Conservation (phyloP, 64 coral and sea anemone genomes). For the Porites australiensis region DNA sequence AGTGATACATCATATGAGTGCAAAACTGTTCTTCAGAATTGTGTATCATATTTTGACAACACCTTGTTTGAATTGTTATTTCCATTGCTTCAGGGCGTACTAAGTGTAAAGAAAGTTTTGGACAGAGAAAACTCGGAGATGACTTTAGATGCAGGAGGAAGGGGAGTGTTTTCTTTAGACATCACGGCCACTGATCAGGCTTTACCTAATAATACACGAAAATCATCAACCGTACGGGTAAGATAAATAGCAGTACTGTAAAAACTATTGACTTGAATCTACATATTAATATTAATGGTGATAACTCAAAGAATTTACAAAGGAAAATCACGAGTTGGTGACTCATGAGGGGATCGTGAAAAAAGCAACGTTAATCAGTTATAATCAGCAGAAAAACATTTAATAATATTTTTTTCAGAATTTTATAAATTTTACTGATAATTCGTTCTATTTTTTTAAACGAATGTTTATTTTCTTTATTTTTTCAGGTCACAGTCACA, state of each 20-base stretch:
- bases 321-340: no score
- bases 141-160: slow-evolving; percentile 59
- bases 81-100: slow-evolving; percentile 51
- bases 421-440: background rate
- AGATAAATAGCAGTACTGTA: background rate
- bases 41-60: no score
- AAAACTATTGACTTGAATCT: no score
- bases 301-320: no score
- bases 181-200: slow-evolving; percentile 85
- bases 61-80: background rate
- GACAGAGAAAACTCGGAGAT: slow-evolving; percentile 71
- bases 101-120: slow-evolving; percentile 67
- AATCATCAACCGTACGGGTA: slow-evolving; percentile 54
- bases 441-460: background rate
- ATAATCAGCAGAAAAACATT: no score
- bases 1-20: no score
- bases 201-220: slow-evolving; percentile 8
- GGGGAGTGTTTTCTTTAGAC: slow-evolving; percentile 68
- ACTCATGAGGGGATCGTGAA: no score
- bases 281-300: no score
- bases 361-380: no score
- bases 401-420: background rate
- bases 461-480: background rate
- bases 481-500: slow-evolving; percentile 65
- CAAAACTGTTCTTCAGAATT: no score